Conservation (phyloP, 2,888 invertebrate species). For the Caenorhabditis parvicauda region DNA sequence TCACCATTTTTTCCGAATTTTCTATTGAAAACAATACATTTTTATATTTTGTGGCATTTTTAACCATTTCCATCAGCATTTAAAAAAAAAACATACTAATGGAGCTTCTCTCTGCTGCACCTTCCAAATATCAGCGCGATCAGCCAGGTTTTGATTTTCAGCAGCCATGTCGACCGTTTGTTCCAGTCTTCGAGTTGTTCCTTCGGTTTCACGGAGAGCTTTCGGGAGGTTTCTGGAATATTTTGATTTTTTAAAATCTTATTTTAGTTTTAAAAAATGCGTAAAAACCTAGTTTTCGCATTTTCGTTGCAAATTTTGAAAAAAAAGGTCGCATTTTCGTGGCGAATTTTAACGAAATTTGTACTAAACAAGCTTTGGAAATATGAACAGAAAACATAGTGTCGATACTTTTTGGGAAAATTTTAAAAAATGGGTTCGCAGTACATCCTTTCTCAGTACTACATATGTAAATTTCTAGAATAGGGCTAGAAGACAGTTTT, state of each 20-base stretch:
- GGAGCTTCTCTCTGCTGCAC: slow-evolving; percentile 56
- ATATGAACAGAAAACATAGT: too few species aligned
- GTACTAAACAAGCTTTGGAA: too few species aligned
- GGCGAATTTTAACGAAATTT: too few species aligned
- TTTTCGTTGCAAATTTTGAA: background rate
- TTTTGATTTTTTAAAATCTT: slow-evolving; percentile 4
- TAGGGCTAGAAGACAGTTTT: too few species aligned
- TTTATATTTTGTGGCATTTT: background rate
- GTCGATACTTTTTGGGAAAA: too few species aligned
- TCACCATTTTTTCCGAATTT: background rate
- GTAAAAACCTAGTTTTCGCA: background rate
- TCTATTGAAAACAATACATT: background rate
- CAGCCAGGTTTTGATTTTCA: slow-evolving; percentile 47
- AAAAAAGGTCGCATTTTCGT: too few species aligned
- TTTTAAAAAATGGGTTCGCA: too few species aligned
- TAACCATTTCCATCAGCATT: background rate
- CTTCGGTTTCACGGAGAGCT: slow-evolving; percentile 27
- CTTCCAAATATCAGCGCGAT: slow-evolving; percentile 57
- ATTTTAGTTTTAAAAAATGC: background rate
- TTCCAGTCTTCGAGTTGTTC: slow-evolving; percentile 50
- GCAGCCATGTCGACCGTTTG: slow-evolving; percentile 59
- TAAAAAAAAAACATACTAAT: slow-evolving; percentile 24
- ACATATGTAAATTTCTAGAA: too few species aligned
- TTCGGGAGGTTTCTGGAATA: slow-evolving; percentile 36
- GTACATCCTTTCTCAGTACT: too few species aligned